Evolutionary conservation across 2,113 vertebrate genomes (phyloP), one percentile per base, ranked within the genome.

Genomic region (Solea senegalensis): DNA sequence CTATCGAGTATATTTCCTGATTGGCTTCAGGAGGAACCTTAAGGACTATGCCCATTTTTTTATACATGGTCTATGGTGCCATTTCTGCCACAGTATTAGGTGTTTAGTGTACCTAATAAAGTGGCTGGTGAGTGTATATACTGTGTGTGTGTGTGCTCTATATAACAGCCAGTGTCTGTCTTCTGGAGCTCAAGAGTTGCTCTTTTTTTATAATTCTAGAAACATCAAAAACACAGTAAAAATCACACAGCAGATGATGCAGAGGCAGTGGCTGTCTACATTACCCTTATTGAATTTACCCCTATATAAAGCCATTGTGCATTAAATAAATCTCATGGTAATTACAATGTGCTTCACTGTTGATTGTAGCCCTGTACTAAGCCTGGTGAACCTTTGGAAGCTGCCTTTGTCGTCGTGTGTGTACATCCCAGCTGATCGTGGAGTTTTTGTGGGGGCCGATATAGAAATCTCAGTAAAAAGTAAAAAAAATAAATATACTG

Each of bases 281-380:
- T 80, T 67, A 56, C 65, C 78, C 72, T 84, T 48, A 53, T 57
- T 27, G 16, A 69, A 76, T 34, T 64, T 56, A 76, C 74, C 63
- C 44, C 66, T 62, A 5, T 62, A 5, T 58, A 48, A 74, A 83
- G 85, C 74, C 67, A 78, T 54, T 72, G 82, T 82, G 66, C 61
- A 60, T 39, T 65, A 72, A 72, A 78, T 43, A 60, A 81, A 49
- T 78, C 44, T 71, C 45, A 86, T 86, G 81, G 34, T 90, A 91
- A 82, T 87, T 90, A 92, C 87, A 88, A 86, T 86, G 88, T 90
- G 88, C 86, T 89, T 88, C 48, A 49, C 50, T 16, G 28, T 45
- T 62, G 53, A 55, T 43, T 63, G 46, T 43, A 85, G 73, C 69
- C 78, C 74, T 82, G 78, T 67, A 39, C 57, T 41, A 41, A 80